Evolutionary conservation across 2,888 invertebrate genomes (phyloP), one percentile per base, ranked within the genome.

Genomic region (Cheiracanthium punctorium): DNA sequence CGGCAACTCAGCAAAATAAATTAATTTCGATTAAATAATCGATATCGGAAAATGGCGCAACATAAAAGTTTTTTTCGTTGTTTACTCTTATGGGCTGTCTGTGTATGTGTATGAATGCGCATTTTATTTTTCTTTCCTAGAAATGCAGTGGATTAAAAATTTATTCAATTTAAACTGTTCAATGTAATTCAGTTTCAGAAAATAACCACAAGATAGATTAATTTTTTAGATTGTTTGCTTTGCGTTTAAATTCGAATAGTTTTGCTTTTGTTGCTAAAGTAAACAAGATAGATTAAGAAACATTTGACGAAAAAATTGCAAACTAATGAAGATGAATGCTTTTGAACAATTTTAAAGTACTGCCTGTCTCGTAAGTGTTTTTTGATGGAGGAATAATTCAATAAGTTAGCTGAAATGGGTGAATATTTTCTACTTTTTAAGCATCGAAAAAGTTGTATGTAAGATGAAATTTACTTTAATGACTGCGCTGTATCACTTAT

Each of bases 21-120:
- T 58, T 58, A 58, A 58, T 58, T 58, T 58, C 58, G 58, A 58
- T 58, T 58, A 58, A 58, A 58, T 58, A 58, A 58, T 58, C 58
- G 58, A 58, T 58, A 58, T 58, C 58, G 58, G 58, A 58, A 58
- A 58, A 58, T 58, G 58, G 58, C 58, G 20, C 58, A 58, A 58
- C 58, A 58, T 58, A 58, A 58, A 20, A n/a, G n/a, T 58, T 58
- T 24, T 58, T 58, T 58, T 24, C 24, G 5, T 58, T 58, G 58
- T 58, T 58, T 58, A 58, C 58, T 58, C 58, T 58, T 58, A 20
- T 58, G 1, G 24, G 4, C 20, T 5, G 24, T 24, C 5, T 58
- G 24, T 48, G 2, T 48, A 17, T 48, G 17, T 17, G 17, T 48
- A 48, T 7, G 2, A 12, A 48, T 10, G 1, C 14, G 7, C 2